Evolutionary conservation across 2,888 invertebrate species (phyloP), one percentile per base, ranked within the genome.

Genomic region (Pollenia griseotomentosa): DNA sequence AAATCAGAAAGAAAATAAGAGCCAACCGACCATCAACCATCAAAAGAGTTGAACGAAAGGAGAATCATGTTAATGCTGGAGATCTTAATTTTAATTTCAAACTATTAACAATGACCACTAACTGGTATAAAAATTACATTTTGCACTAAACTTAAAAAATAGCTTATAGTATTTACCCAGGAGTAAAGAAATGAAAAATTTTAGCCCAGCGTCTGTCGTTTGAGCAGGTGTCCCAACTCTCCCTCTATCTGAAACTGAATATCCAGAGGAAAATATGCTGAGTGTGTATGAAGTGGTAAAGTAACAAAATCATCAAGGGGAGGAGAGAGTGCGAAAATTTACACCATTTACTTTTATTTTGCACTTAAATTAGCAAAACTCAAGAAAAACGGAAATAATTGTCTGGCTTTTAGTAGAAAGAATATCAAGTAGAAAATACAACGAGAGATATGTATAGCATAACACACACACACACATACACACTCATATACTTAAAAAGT

Each of bases 141-240:
- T 83, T 77, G 11, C 63, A 77, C 68, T 77, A 83, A 83, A 77
- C 77, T 71, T 77, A 83, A 83, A 77, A 77, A 65, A 77, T 77
- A 77, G 65, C 65, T 77, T 77, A 71, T 53, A 77, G 55, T 77
- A 48, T 55, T 33, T 61, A 61, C 44, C 57, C 46, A 66, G 16
- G 57, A 70, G 51, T 42, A 83, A 66, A 63, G 63, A 65, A 65
- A 63, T 63, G 74, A 66, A 68, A 74, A 59, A 82, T 68, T 74
- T 53, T 12, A 80, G 23, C 71, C 57, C 61, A 46, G 33, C 11
- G 33, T 33, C 33, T 33, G 33, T 3, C 33, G 14, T 53, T 2
- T 2, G 16, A 16, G 19, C 57, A 11, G 57, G 57, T 16, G 14
- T 44, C 40, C 4, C 33, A 2, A 33, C 33, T 33, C 33, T 33